These are phyloP conservation scores for Aselliscus stoliczkanus DNA, from an alignment of 2,797 vertebrate species.

Conservation along the genomic window DNA sequence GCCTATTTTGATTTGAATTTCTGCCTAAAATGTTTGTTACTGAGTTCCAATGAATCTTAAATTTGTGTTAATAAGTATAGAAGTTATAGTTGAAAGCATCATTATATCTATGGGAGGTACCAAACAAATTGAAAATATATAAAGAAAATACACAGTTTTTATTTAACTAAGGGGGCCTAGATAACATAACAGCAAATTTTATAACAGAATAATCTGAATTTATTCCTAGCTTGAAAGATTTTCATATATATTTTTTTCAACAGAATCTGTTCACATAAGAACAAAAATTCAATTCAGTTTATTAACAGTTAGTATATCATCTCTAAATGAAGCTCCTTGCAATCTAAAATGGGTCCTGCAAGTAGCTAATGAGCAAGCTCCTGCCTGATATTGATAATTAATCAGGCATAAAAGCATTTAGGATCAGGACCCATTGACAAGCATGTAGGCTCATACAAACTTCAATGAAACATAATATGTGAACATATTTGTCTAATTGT, in stretches of 20 bases:
- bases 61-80: conserved; percentile 68
- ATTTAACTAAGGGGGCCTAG: conserved; percentile 63
- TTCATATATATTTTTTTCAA: conserved; percentile 8
- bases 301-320: conserved; percentile 80
- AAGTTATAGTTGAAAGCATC: conserved; percentile 68
- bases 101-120: conserved; percentile 61
- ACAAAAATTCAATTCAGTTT: conserved; percentile 68
- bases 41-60: conserved; percentile 52
- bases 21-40: conserved; percentile 48
- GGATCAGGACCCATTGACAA: conserved; percentile 81
- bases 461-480: conserved; percentile 81
- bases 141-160: conserved; percentile 61
- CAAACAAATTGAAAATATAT: conserved; percentile 73
- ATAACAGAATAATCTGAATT: conserved; percentile 66
- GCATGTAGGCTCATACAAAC: conserved; percentile 74
- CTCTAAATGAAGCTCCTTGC: conserved; percentile 78
- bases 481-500: conserved; percentile 85
- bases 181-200: conserved; percentile 72
- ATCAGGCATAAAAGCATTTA: conserved; percentile 85
- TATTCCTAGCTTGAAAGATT: conserved; percentile 55
- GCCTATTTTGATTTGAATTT: neutral
- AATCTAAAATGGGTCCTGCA: conserved; percentile 80
- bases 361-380: conserved; percentile 83
- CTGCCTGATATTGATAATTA: conserved; percentile 84
- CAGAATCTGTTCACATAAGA: conserved; percentile 33